A percentile compares a stretch with the other conserved stretches of the same genome.
These are phyloP conservation scores for Conus canariensis DNA, from an alignment of 2,888 invertebrate species.

Conservation along the genomic window DNA sequence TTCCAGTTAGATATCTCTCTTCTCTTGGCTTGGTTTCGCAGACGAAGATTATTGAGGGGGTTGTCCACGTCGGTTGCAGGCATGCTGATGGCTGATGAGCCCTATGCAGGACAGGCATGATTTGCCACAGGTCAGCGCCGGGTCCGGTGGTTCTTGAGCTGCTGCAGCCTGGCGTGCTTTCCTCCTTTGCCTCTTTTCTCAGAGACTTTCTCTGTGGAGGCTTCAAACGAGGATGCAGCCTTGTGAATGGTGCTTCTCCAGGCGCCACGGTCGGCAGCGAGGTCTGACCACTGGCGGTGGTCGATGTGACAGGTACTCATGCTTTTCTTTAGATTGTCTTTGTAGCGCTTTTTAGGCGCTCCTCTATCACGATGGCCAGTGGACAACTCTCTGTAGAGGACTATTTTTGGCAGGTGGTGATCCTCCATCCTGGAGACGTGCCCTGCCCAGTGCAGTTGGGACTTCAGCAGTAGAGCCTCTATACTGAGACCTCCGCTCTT, in stretches of 20 bases:
- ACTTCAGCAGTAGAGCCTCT: background rate
- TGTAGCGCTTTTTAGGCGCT: background rate
- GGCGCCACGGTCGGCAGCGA: background rate
- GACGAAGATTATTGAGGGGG: too few species aligned
- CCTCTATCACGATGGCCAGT: background rate
- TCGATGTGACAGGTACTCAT: background rate
- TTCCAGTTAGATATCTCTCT: too few species aligned
- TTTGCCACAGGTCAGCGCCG: too few species aligned
- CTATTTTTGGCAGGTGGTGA: slow-evolving; percentile 1
- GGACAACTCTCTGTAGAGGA: slow-evolving; percentile 13
- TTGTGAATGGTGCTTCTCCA: background rate
- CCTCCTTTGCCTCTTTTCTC: background rate
- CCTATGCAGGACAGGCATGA: too few species aligned
- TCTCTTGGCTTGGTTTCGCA: too few species aligned
- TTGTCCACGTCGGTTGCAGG: too few species aligned
- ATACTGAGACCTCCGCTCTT: background rate
- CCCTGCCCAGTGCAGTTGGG: slow-evolving; percentile 11
- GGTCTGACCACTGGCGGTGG: background rate
- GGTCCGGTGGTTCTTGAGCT: too few species aligned
- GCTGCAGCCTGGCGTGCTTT: too few species aligned
- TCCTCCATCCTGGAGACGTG: slow-evolving; percentile 23
- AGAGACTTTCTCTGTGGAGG: background rate
- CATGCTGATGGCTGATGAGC: too few species aligned
- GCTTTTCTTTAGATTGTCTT: background rate
- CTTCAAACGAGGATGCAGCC: background rate